Evolutionary conservation across 2,113 vertebrate species (phyloP).

Genomic region (Phyllostomus hastatus): DNA sequence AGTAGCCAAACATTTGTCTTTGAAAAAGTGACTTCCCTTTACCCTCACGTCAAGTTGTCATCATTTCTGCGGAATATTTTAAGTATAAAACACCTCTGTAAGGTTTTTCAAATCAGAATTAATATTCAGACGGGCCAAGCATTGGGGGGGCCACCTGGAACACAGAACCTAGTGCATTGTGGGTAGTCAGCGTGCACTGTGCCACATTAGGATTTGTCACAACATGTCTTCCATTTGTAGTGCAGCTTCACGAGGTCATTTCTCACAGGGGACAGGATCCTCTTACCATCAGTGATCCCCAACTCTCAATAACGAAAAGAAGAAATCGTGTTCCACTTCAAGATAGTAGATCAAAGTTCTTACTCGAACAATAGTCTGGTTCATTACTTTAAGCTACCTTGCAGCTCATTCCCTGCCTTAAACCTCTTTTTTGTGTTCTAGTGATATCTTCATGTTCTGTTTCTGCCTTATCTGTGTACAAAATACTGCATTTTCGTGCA

Average conservation of each 20-base stretch:
- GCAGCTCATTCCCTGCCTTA: slow-evolving; percentile 22
- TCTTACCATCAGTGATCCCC: background rate
- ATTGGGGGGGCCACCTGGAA: background rate
- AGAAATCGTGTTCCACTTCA: background rate
- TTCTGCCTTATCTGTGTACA: slow-evolving; percentile 17
- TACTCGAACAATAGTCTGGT: background rate
- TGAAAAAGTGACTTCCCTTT: slow-evolving; percentile 41
- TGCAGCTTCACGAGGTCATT: background rate
- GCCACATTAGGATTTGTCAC: background rate
- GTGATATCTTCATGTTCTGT: background rate
- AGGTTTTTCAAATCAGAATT: background rate
- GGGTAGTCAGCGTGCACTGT: background rate
- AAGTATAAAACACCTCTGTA: background rate
- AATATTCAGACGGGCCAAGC: background rate
- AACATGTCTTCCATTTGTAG: background rate
- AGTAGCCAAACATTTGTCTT: slow-evolving; percentile 10
- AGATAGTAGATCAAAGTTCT: background rate
- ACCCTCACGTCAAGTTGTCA: slow-evolving; percentile 20
- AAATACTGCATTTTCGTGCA: slow-evolving; percentile 15
- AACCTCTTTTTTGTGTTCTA: slow-evolving; percentile 14
- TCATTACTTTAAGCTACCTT: background rate
- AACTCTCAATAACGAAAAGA: background rate
- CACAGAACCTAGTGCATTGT: background rate
- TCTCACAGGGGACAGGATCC: background rate
- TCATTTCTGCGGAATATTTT: slow-evolving; percentile 4